A percentile compares a stretch with the other conserved stretches of the same genome.
phyloP scores from a whole-genome alignment of 2,797 vertebrate genomes.

The Lateolabrax maculatus region DNA sequence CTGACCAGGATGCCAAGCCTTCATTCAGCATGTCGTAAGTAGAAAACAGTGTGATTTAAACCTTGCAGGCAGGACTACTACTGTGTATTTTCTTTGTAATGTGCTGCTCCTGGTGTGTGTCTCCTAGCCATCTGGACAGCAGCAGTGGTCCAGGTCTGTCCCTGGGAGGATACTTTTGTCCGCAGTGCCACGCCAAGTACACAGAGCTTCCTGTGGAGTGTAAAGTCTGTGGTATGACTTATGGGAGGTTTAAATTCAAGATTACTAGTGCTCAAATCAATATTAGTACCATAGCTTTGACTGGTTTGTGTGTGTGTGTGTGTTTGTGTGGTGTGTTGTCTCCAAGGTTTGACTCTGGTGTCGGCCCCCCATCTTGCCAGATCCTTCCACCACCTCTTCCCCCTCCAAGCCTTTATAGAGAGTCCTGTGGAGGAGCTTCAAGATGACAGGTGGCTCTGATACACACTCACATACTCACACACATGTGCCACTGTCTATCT shows the following conservation, averaged over 20 bases:
- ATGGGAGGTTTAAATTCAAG: too few species aligned
- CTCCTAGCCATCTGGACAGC: constrained; percentile 91
- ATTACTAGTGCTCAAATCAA: too few species aligned
- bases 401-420: constrained; percentile 92
- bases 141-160: constrained; percentile 86
- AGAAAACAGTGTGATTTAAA: neutral
- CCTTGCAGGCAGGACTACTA: neutral
- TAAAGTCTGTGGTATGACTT: constrained; percentile 95
- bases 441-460: constrained; percentile 84
- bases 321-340: constrained; percentile 31
- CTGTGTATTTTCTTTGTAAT: neutral
- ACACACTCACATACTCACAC: neutral
- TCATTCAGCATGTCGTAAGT: constrained; percentile 98
- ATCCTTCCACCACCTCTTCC: constrained; percentile 98
- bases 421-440: constrained; percentile 81
- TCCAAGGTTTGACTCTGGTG: constrained; percentile 94
- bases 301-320: neutral
- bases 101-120: constrained; percentile 16
- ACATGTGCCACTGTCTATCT: neutral
- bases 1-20: constrained; percentile 93
- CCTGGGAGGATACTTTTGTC: constrained; percentile 96
- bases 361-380: constrained; percentile 96
- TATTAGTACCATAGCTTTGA: neutral
- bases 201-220: constrained; percentile 97
- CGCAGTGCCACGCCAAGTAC: constrained; percentile 96